A percentile compares a stretch with the other conserved stretches of the same genome.
Conservation (phyloP, 2,797 vertebrate genomes). For the Percopsis omiscomaycus region DNA sequence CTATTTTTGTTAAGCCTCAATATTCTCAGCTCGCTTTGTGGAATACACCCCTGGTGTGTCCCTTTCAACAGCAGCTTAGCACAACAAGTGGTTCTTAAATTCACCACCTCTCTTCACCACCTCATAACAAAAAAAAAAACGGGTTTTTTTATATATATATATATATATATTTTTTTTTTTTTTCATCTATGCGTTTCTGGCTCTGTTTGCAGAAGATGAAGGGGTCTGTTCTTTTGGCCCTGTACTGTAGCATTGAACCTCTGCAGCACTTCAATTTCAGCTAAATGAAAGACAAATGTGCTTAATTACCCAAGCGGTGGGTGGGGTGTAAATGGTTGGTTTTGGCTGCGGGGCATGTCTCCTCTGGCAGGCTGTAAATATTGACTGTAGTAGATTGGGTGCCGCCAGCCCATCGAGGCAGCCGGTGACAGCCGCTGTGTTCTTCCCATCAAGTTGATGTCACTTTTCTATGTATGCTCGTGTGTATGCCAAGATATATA, state of each 20-base stretch:
- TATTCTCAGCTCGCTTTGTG: too few relatives aligned
- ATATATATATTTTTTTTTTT: conserved; percentile 11
- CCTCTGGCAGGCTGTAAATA: conserved; percentile 69
- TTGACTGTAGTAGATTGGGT: conserved; percentile 68
- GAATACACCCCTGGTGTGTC: neutral
- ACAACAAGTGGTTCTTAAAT: conserved; percentile 15
- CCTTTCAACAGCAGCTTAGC: neutral
- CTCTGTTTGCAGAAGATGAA: conserved; percentile 40
- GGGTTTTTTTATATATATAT: neutral
- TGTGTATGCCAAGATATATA: too few relatives aligned
- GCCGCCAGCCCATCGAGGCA: conserved; percentile 26
- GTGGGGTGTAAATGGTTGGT: conserved; percentile 66
- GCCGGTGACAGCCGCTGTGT: conserved; percentile 46
- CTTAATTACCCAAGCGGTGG: conserved; percentile 74
- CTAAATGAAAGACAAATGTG: conserved; percentile 77
- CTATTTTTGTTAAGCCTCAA: too few relatives aligned
- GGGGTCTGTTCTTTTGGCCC: conserved; percentile 8
- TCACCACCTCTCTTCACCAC: conserved; percentile 9
- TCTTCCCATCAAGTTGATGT: conserved; percentile 36
- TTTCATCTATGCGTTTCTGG: conserved; percentile 27
- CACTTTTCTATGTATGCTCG: neutral
- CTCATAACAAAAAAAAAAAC: conserved; percentile 4
- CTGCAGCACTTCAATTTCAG: conserved; percentile 63
- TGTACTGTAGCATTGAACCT: conserved; percentile 45
- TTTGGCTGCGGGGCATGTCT: conserved; percentile 62